phyloP scores from a whole-genome alignment of 2,113 vertebrate genomes.

The Enhydra lutris region DNA sequence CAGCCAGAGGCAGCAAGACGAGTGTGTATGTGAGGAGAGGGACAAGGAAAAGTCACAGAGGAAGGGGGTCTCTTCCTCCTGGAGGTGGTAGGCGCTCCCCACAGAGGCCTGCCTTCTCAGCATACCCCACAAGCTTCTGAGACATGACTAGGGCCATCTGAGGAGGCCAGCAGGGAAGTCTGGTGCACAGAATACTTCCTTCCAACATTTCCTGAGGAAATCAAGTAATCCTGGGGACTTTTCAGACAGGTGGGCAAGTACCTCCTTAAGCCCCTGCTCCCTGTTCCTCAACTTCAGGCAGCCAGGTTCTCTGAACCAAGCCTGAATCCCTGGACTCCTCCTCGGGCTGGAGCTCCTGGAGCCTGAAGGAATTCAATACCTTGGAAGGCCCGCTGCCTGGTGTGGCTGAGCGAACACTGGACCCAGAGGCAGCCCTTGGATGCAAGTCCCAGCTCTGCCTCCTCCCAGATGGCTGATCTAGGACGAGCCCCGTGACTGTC shows the following conservation, averaged over 20 bases:
- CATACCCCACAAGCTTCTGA: not conserved
- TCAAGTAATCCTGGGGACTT: not conserved
- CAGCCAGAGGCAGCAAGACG: rapidly evolving
- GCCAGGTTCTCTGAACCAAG: no score
- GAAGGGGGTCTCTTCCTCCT: not conserved
- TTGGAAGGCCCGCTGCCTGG: not conserved
- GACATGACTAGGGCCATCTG: not conserved
- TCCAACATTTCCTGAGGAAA: not conserved
- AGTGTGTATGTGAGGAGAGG: no score
- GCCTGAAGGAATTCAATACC: not conserved
- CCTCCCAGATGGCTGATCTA: not conserved
- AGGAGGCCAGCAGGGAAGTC: not conserved
- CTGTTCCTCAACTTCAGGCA: not conserved
- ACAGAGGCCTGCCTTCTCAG: not conserved
- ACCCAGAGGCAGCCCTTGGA: not conserved
- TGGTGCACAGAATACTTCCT: not conserved
- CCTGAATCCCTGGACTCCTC: not conserved
- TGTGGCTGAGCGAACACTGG: not conserved
- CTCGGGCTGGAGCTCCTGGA: not conserved
- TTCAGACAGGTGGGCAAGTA: not conserved
- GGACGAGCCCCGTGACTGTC: not conserved
- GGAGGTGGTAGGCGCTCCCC: not conserved
- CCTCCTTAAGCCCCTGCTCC: not conserved
- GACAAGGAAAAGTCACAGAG: not conserved
- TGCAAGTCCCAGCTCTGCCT: not conserved